Percentiles rank a stretch among this genome's conserved stretches.
Conservation (phyloP, 2,888 invertebrate genomes). For the Carpatolechia fugitivella region DNA sequence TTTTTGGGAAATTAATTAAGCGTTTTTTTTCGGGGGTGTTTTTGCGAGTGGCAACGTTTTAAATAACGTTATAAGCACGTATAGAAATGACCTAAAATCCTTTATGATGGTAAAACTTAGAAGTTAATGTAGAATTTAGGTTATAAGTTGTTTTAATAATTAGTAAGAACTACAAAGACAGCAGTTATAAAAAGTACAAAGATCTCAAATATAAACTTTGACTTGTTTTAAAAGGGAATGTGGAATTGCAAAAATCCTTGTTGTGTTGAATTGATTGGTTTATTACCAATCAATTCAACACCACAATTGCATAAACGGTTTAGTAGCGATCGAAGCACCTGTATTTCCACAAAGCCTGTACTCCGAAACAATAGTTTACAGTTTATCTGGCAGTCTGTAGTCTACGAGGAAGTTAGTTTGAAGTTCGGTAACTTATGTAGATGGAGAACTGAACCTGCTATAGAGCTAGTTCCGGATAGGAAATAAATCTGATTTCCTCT, state of each 20-base stretch:
- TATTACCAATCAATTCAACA: too few relatives aligned
- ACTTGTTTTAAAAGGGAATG: too few relatives aligned
- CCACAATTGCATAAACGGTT: background rate
- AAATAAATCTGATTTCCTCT: slow-evolving; percentile 23
- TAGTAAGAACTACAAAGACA: too few relatives aligned
- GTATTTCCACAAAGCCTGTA: background rate
- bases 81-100: too few relatives aligned
- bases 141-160: too few relatives aligned
- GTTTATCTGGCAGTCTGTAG: background rate
- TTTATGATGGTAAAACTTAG: too few relatives aligned
- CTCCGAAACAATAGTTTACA: background rate
- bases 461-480: slow-evolving; percentile 17
- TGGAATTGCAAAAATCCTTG: too few relatives aligned
- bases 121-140: too few relatives aligned
- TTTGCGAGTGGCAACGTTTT: background rate
- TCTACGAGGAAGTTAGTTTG: background rate
- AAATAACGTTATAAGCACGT: background rate
- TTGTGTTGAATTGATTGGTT: too few relatives aligned
- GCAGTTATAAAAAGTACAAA: too few relatives aligned
- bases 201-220: too few relatives aligned
- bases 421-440: slow-evolving; percentile 10
- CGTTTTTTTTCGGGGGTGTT: background rate
- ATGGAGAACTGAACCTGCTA: slow-evolving; percentile 2
- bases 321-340: background rate
- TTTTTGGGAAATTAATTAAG: slow-evolving; percentile 2